Percentiles rank a stretch among this genome's conserved stretches.
Conservation (phyloP, 2,797 vertebrate species). For the Gobionotothen gibberifrons region DNA sequence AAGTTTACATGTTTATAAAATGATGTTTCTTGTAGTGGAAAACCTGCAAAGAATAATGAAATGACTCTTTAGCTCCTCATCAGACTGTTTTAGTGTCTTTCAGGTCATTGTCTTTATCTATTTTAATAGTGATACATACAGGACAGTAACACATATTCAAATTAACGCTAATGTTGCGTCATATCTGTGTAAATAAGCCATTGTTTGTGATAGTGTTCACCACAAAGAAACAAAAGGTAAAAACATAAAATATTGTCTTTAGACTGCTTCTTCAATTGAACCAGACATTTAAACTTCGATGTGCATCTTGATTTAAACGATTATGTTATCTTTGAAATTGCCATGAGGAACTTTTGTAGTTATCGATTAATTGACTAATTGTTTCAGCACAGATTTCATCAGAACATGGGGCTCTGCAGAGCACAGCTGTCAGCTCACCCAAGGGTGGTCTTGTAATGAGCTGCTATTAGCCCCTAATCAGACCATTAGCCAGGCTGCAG, state of each 20-base stretch:
- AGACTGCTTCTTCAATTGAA: background rate
- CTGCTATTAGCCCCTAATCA: conserved; percentile 68
- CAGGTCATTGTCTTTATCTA: background rate
- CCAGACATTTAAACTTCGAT: background rate
- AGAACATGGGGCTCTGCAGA: conserved; percentile 28
- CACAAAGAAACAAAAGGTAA: too few relatives aligned
- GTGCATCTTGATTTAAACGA: background rate
- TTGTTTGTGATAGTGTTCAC: too few relatives aligned
- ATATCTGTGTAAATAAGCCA: too few relatives aligned
- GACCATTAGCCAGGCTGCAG: conserved; percentile 56
- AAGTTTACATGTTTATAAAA: background rate
- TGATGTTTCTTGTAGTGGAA: background rate
- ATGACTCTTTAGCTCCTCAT: background rate
- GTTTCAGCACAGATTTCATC: conserved; percentile 50
- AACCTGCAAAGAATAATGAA: background rate
- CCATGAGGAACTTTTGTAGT: conserved; percentile 4
- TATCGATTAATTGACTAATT: conserved; percentile 42
- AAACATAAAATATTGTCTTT: background rate
- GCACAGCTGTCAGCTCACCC: conserved; percentile 37
- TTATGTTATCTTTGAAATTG: conserved; percentile 13
- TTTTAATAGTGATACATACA: background rate
- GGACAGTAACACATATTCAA: too few relatives aligned
- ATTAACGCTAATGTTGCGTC: too few relatives aligned
- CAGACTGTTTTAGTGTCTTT: background rate
- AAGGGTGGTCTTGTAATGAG: conserved; percentile 61